A percentile compares a stretch with the other conserved stretches of the same genome.
Conservation (phyloP, 1,140 invertebrate species). For the Trinorchestia longiramus region DNA sequence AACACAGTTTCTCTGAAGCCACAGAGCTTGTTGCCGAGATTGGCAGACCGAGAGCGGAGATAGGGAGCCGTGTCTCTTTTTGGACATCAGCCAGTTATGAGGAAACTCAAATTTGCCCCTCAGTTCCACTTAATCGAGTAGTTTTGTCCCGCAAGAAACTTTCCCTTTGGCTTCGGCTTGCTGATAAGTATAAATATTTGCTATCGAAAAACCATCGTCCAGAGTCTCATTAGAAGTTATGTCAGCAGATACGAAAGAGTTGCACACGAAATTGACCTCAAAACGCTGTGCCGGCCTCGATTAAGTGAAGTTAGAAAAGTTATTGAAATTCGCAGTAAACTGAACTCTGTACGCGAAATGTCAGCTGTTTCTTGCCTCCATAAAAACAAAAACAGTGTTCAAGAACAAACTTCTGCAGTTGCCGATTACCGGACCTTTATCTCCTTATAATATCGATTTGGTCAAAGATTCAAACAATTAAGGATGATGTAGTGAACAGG, state of each 20-base stretch:
- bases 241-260: not conserved
- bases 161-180: not conserved
- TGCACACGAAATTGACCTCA: not conserved
- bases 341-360: not conserved
- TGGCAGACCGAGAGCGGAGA: not conserved
- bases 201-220: not conserved
- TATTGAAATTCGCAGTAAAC: not conserved
- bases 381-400: not conserved
- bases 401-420: not conserved
- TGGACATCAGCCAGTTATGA: constrained; percentile 43
- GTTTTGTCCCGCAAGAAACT: not conserved
- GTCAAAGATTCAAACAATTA: too few relatives aligned
- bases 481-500: too few relatives aligned
- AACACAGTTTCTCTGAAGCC: not conserved
- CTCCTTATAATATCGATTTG: not conserved
- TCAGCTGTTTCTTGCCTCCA: not conserved
- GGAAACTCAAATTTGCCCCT: constrained; percentile 2
- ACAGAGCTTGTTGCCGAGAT: not conserved
- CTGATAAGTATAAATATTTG: not conserved
- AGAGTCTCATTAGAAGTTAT: not conserved
- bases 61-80: not conserved
- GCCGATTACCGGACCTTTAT: not conserved
- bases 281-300: not conserved
- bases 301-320: not conserved
- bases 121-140: constrained; percentile 13